Evolutionary conservation across 1,140 invertebrate genomes (phyloP), one percentile per base, ranked within the genome.

Genomic region (Glossosoma conforme): DNA sequence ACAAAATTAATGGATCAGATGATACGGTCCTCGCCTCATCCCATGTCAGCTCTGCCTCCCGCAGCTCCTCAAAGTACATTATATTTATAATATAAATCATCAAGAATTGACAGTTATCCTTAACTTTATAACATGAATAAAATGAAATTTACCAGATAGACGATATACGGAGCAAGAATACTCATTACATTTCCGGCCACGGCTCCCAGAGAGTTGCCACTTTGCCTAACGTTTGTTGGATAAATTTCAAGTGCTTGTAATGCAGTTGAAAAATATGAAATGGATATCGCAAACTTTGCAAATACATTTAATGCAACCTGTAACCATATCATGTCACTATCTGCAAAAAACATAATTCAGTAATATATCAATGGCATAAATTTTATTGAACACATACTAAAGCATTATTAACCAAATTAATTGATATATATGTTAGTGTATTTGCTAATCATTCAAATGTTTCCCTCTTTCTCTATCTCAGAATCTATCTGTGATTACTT

Each of bases 71-170:
- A n/a, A n/a, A n/a, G n/a, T n/a, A n/a, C n/a, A n/a, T n/a, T n/a
- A n/a, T n/a, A n/a, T n/a, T n/a, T n/a, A n/a, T n/a, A n/a, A n/a
- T n/a, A n/a, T n/a, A n/a, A n/a, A n/a, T n/a, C n/a, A n/a, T n/a
- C n/a, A n/a, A n/a, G n/a, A n/a, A n/a, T n/a, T n/a, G n/a, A n/a
- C n/a, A n/a, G n/a, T n/a, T n/a, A n/a, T n/a, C n/a, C n/a, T n/a
- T n/a, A n/a, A n/a, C n/a, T n/a, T n/a, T n/a, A n/a, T n/a, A n/a
- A n/a, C n/a, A n/a, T n/a, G n/a, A n/a, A n/a, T n/a, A n/a, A n/a
- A n/a, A n/a, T n/a, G n/a, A n/a, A n/a, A n/a, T 71, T 77, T 76
- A 87, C 87, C 65, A 85, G 66, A 61, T 84, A 82, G 3, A 86
- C 77, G 28, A 90, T 72, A 60, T 87, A 88, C 0, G 88, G 86